Evolutionary conservation across 2,113 vertebrate species (phyloP), one percentile per base, ranked within the genome.

Genomic region (Leiothrix lutea): DNA sequence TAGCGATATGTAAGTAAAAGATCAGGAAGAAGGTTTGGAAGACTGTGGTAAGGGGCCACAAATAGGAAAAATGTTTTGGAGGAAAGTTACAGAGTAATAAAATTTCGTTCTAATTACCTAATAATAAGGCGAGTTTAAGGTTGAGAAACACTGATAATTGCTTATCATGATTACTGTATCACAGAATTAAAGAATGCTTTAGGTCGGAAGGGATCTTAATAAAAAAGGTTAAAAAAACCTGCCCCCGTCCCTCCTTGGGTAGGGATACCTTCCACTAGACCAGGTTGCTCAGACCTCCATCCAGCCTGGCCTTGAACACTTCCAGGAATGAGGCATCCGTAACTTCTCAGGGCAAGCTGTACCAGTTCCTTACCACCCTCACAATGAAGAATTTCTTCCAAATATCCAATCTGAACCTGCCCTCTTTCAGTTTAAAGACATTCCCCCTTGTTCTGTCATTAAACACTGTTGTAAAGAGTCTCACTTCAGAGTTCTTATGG

Each of bases 161-260:
- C 11, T 60, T 65, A 53, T 73, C 0, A 0, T 9, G 11, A 23
- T 72, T 72, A 56, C 22, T 81, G 1, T 47, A 31, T 48, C 40
- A 35, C 10, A 61, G n/a, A 69, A 61, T 53, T 60, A 23, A 54
- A 36, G 21, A 61, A 61, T 35, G 14, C 12, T 62, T 75, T 35
- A 14, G 5, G 10, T 62, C 35, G 18, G 26, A 83, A 70, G 18
- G 10, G 10, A 36, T 10, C 5, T 56, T 56, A 62, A 33, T 20
- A 42, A 19, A 62, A 62, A 40, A 42, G 28, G 38, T 42, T 62
- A 14, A 42, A 42, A 62, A 40, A 14, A 6, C 14, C 14, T 21
- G 11, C 3, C 8, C 12, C 6, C 12, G 2, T 5, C 8, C 2
- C 40, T 20, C 21, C 25, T 16, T 47, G 11, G 24, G 24, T 14